Conservation (phyloP, 1,140 invertebrate species). For the Habropoda laboriosa region DNA sequence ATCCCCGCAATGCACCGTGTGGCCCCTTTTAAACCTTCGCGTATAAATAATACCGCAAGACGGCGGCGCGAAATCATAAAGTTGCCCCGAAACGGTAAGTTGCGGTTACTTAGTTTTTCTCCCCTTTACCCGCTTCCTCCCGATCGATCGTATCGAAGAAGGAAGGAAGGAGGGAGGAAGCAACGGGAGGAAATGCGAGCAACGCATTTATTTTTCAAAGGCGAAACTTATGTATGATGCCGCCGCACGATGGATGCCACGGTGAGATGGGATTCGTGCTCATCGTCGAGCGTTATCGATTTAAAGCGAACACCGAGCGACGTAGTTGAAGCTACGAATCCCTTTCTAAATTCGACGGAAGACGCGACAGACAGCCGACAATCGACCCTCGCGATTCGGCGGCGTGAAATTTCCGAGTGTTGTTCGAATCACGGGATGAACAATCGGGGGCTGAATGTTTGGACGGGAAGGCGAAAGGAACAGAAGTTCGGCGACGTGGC, state of each 20-base stretch:
- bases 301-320: slow-evolving; percentile 54
- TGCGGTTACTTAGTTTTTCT: neutral
- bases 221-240: slow-evolving; percentile 64
- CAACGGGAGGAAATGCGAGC: slow-evolving; percentile 7
- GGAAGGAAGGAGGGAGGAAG: neutral
- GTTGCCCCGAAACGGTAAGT: slow-evolving; percentile 53
- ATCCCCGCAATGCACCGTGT: slow-evolving; percentile 63
- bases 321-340: slow-evolving; percentile 31
- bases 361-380: neutral
- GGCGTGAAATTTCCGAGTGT: neutral
- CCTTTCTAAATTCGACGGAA: slow-evolving; percentile 40
- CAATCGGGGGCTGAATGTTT: neutral
- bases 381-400: neutral
- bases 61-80: slow-evolving; percentile 66
- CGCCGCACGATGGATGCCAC: slow-evolving; percentile 48
- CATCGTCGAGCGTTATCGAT: slow-evolving; percentile 60
- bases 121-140: neutral
- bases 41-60: slow-evolving; percentile 74
- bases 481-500: neutral
- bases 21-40: slow-evolving; percentile 59
- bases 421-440: neutral
- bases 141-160: slow-evolving; percentile 31
- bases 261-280: slow-evolving; percentile 53
- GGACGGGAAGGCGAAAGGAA: neutral
- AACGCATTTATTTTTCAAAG: slow-evolving; percentile 67